Base-by-base conservation (phyloP, 2,888 invertebrate genomes). In the Lordiphosa fenestrarum region DNA sequence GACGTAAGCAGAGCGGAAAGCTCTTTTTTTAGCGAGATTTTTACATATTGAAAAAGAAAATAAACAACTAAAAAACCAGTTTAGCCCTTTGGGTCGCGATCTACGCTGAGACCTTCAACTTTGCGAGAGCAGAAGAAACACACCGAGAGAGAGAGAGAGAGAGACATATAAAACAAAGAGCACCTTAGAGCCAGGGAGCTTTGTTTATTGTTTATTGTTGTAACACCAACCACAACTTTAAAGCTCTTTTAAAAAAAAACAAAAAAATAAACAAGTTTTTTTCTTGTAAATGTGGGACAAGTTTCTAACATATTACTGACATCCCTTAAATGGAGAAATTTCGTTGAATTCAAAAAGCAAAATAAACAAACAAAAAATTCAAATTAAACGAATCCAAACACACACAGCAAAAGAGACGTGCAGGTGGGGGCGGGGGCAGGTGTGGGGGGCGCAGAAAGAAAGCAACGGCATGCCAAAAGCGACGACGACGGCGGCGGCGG, bases 391-490 rank as follows among this genome's bases (percentile, higher is more conserved):
- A 25, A 25, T 6, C 25, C 25, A 25, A 25, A 25, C 25, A 25
- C 25, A 25, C 19, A 19, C 19, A 19, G 4, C 19, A 25, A 40
- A 39, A 36, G 10, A 13, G 10, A 37, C 15, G 15, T 47, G 4
- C 23, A 13, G 33, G 9, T 9, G 13, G 40, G 37, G 10, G 36
- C 12, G 38, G 13, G 40, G 37, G 30, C 30, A 40, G 9, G 19
- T 33, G 39, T 10, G 15, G 23, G 46, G 19, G 49, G 73, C 46
- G 60, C 38, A 59, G 74, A 69, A 71, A 81, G 76, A 84, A 77
- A 77, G 76, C 85, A 84, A 68, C 50, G 85, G 83, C 66, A 82
- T 68, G 57, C 58, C 54, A 74, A 66, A 54, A 64, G 53, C 35
- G 4, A 51, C 40, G 38, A 10, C 54, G 36, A 25, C 56, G 37